These are phyloP conservation scores for Tringa solitaria DNA, from an alignment of 2,113 vertebrate genomes.

Conservation along the genomic window DNA sequence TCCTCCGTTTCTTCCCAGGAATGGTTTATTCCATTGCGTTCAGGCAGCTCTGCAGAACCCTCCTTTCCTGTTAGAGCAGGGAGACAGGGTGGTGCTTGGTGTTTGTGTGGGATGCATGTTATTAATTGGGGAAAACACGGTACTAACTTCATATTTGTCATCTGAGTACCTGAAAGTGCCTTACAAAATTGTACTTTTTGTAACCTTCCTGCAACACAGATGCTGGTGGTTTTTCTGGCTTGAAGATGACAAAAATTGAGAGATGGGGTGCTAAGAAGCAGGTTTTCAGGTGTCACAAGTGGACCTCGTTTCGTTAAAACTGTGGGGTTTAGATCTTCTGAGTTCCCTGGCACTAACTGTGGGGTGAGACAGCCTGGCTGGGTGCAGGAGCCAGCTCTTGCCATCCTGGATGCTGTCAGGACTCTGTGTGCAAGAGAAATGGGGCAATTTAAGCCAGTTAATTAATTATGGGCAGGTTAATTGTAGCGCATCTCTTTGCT, in stretches of 20 bases:
- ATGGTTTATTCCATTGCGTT: neutral
- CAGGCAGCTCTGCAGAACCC: neutral
- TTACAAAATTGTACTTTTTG: neutral
- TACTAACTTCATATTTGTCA: neutral
- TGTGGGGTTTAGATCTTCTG: too few species aligned
- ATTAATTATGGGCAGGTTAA: neutral
- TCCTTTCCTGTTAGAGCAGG: neutral
- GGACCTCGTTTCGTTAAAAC: neutral
- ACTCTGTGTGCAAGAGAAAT: neutral
- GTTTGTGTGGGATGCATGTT: neutral
- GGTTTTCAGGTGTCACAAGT: neutral
- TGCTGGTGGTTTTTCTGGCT: neutral
- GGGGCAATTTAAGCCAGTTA: too few species aligned
- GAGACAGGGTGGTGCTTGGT: neutral
- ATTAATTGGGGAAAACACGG: neutral
- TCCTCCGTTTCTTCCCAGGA: accelerated
- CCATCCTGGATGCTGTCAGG: neutral
- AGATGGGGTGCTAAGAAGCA: neutral
- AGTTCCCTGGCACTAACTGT: too few species aligned
- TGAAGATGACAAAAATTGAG: neutral
- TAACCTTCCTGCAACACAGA: neutral
- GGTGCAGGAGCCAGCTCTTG: neutral
- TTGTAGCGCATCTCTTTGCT: neutral
- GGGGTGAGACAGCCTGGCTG: neutral
- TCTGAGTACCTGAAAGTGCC: neutral